phyloP scores from a whole-genome alignment of 2,888 invertebrate genomes.

The Herminia tarsipennalis region DNA sequence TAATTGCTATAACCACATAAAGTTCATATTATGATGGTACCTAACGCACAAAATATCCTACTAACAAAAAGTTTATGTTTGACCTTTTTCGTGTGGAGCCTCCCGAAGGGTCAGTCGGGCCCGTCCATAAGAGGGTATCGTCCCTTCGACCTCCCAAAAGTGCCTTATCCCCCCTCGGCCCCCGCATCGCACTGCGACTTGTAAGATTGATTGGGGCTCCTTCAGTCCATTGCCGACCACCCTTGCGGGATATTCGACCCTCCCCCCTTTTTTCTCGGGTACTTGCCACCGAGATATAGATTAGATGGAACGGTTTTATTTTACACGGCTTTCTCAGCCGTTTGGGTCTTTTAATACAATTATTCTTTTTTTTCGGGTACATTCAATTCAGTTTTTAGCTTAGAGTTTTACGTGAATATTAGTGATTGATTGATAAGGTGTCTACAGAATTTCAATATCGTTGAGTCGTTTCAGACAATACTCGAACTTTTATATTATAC shows the following conservation, averaged over 20 bases:
- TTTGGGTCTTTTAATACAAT: constrained; percentile 20
- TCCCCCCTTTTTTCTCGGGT: constrained; percentile 80
- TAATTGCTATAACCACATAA: constrained; percentile 37
- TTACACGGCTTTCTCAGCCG: constrained; percentile 27
- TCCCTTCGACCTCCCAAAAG: constrained; percentile 75
- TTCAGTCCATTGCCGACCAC: constrained; percentile 84
- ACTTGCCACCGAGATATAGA: constrained; percentile 62
- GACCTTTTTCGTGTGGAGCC: constrained; percentile 68
- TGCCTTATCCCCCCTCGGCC: constrained; percentile 52
- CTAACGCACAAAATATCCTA: constrained; percentile 53
- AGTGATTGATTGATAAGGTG: too few relatives aligned
- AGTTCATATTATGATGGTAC: constrained; percentile 40
- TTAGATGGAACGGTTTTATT: constrained; percentile 60
- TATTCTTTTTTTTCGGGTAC: constrained; percentile 12
- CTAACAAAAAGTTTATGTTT: constrained; percentile 74
- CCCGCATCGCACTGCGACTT: constrained; percentile 76
- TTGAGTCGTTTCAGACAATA: too few relatives aligned
- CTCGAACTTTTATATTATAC: too few relatives aligned
- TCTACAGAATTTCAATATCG: too few relatives aligned
- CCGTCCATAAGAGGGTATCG: constrained; percentile 82
- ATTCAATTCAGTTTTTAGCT: constrained; percentile 7
- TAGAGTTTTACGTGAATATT: neutral
- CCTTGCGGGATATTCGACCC: constrained; percentile 81
- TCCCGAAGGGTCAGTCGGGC: constrained; percentile 77
- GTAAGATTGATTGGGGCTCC: constrained; percentile 87